Base-by-base conservation (phyloP, 2,113 vertebrate genomes). In the Diadophis punctatus region DNA sequence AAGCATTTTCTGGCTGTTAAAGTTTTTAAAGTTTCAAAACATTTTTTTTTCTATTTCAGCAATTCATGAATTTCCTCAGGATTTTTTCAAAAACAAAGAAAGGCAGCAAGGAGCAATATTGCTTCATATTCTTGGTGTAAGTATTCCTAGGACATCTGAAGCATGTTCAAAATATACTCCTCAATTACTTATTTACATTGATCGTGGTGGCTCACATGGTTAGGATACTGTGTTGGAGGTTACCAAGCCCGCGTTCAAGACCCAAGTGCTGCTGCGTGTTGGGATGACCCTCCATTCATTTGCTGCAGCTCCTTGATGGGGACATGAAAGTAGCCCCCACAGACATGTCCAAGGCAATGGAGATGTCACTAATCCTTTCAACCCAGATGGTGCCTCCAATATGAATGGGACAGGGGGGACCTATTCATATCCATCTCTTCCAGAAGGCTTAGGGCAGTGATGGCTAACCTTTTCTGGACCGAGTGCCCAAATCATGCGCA, bases 51-150 rank as follows among this genome's bases (percentile, higher is more conserved):
- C 86, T 96, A 84, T 97, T 98, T 92, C 98, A 99, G 99, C 99
- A 0, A 98, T 99, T 97, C 98, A 97, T 23, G 99, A 99, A 97
- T 99, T 99, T 97, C 99, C 99, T 16, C 92, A 98, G 6, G 99
- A 99, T 97, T 1, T 98, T 95, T 99, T 99, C 97, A 98, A 98
- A 97, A 99, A 98, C 87, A 92, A 96, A 3, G 98, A 99, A 92
- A 96, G 99, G 1, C 98, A 98, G 96, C 97, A 97, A 16, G 99
- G 99, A 90, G 99, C 97, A 39, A 16, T 99, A 94, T 94, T 98
- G 93, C 98, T 99, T 96, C 99, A 99, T 93, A 99, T 99, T 39
- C 74, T 96, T 86, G 99, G 98, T 91, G 99, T 99, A 98, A 98
- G 99, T 94, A 9, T 6, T 14, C 0, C 89, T 23, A 43, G 30